These are phyloP conservation scores for Frankliniella fusca DNA, from an alignment of 2,888 invertebrate genomes.

Conservation along the genomic window DNA sequence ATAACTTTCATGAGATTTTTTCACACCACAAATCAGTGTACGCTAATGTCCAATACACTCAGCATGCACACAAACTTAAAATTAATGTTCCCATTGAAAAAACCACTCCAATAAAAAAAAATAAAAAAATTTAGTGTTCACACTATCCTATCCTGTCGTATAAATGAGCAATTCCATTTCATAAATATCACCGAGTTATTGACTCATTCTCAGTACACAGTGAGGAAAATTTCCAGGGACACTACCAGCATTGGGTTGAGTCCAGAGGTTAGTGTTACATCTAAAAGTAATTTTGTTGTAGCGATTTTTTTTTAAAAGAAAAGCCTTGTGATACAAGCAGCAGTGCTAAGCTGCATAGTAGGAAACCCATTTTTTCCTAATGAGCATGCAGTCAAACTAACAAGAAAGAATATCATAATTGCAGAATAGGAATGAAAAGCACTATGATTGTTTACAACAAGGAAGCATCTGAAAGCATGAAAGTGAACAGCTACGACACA, in stretches of 20 bases:
- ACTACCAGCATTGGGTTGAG: neutral
- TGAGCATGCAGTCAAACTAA: too few species aligned
- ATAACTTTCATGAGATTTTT: neutral
- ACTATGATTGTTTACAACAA: too few species aligned
- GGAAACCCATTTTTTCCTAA: too few species aligned
- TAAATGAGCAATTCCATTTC: neutral
- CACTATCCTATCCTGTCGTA: too few species aligned
- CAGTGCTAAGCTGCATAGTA: too few species aligned
- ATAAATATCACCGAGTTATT: neutral
- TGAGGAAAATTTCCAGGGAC: neutral
- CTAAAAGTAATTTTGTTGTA: too few species aligned
- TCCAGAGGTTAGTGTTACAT: neutral
- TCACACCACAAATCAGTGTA: conserved; percentile 2
- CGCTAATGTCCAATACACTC: conserved; percentile 9
- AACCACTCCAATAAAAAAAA: neutral
- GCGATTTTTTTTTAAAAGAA: too few species aligned
- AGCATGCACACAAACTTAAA: neutral
- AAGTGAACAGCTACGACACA: too few species aligned
- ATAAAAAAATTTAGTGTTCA: neutral
- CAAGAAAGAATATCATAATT: too few species aligned
- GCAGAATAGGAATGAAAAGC: too few species aligned
- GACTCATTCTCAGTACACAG: neutral
- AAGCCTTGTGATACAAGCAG: too few species aligned
- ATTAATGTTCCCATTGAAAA: neutral
- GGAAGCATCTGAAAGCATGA: too few species aligned